Base-by-base conservation (phyloP, 2,797 vertebrate genomes). In the Microchirus variegatus region DNA sequence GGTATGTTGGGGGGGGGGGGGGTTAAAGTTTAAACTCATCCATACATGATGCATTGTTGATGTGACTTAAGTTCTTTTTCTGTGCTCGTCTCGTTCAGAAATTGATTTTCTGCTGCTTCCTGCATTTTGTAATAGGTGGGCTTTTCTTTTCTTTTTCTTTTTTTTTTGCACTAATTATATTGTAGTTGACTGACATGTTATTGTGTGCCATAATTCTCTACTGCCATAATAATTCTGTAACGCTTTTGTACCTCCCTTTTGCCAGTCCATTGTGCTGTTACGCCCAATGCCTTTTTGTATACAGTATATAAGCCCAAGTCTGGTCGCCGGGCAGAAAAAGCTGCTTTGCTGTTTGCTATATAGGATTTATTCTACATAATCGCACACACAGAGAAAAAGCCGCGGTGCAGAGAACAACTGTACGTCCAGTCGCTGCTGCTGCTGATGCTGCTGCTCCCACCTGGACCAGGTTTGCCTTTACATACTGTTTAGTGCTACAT, bases 241-340 rank as follows among this genome's bases (percentile, higher is more conserved):
- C 42, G 72, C 63, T 81, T 80, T 81, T 70, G 70, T 64, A 77
- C 67, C 67, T 86, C 67, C 75, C 73, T 22, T 78, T 61, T 83
- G 84, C 73, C 53, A 80, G 85, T 84, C 79, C 79, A 72, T 85
- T 70, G 87, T 88, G 83, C 83, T 89, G 80, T 84, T 80, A 71
- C 31, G 80, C 80, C 86, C 73, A 61, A 87, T 84, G 90, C 87
- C 89, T 90, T 89, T 77, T 84, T 65, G 43, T 43, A 56, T 42
- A 31, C 31, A 5, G 31, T 43, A 56, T 42, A 44, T 43, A 55
- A 66, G 57, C 58, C 78, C 75, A 47, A 63, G 64, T 71, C 63
- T 67, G 67, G 74, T 67, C 62, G 49, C 37, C 36, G 10, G 62
- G 74, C 58, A 40, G 67, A 22, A 71, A 51, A 76, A 60, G 71